Evolutionary conservation across 2,797 vertebrate genomes (phyloP).

Genomic region (Xiphorhynchus erythropygius): DNA sequence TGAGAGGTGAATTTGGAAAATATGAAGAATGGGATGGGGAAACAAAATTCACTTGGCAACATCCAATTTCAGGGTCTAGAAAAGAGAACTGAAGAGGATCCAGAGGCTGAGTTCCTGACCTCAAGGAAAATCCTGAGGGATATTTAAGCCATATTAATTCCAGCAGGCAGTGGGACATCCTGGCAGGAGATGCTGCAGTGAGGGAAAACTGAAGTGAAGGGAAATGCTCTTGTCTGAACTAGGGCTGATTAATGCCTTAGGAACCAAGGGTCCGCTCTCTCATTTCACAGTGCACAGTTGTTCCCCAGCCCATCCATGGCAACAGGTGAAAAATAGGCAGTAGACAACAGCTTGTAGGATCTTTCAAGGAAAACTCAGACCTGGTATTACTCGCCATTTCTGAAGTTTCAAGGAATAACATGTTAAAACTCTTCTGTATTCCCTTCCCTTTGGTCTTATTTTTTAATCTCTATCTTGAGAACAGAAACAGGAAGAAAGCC

Average conservation of each 20-base stretch:
- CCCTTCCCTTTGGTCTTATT: not conserved
- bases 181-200: slow-evolving; percentile 19
- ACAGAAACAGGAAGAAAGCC: not conserved
- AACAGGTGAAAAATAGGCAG: slow-evolving; percentile 44
- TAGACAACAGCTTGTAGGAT: not conserved
- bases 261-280: not conserved
- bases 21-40: slow-evolving; percentile 35
- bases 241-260: slow-evolving; percentile 29
- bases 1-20: slow-evolving; percentile 55
- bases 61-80: slow-evolving; percentile 24
- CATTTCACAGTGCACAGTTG: not conserved
- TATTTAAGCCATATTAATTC: slow-evolving; percentile 53
- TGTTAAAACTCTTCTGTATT: not conserved
- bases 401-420: not conserved
- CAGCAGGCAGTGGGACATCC: slow-evolving; percentile 46
- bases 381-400: not conserved
- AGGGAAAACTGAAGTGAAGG: slow-evolving; percentile 14
- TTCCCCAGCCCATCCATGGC: not conserved
- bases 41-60: slow-evolving; percentile 43
- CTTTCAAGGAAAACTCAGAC: slow-evolving; percentile 7
- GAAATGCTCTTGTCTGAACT: slow-evolving; percentile 33
- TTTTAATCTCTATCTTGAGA: not conserved
- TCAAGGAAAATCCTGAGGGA: slow-evolving; percentile 52
- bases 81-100: slow-evolving; percentile 42
- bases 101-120: slow-evolving; percentile 58